Base-by-base conservation (phyloP, 2,113 vertebrate genomes). In the Hippocampus zosterae region DNA sequence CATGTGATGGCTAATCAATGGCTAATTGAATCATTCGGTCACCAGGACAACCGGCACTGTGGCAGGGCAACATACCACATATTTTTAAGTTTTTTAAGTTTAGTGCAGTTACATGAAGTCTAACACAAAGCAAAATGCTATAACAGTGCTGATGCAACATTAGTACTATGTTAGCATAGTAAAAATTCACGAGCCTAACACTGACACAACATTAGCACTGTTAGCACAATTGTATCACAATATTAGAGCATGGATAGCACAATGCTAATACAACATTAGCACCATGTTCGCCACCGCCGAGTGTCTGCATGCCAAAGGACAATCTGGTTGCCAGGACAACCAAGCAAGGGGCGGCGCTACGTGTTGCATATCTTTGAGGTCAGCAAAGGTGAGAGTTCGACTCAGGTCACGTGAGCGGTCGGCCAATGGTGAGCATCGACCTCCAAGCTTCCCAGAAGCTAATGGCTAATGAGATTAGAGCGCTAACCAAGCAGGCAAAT, bases 401-500 rank as follows among this genome's bases (percentile, higher is more conserved):
- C 21, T n/a, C 37, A n/a, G 21, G 12, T 44, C 62, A 65, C n/a
- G 41, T 25, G 41, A 65, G n/a, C 16, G 25, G 16, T 13, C 48
- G 46, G 76, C 78, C 75, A 84, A 88, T 84, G 69, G 69, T 73
- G 55, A 80, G 67, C 74, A 19, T 73, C 81, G 93, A 94, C 94
- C 94, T 94, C 86, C 92, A 92, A 82, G 88, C 81, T 94, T 95
- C 92, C 93, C 93, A 94, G 91, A 94, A 92, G 94, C 69, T 92
- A 96, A 95, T 87, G 92, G 94, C 96, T 98, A 98, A 98, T 98
- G 95, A 93, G 96, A 98, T 96, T 94, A 96, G 93, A 91, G 91
- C 91, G 93, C 94, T 96, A 97, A 98, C 97, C 98, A 98, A 96
- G 95, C 93, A 94, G 94, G 93, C 94, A 95, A 96, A 98, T 99